Conservation (phyloP, 2,797 vertebrate genomes). For the Malacoraja senta region DNA sequence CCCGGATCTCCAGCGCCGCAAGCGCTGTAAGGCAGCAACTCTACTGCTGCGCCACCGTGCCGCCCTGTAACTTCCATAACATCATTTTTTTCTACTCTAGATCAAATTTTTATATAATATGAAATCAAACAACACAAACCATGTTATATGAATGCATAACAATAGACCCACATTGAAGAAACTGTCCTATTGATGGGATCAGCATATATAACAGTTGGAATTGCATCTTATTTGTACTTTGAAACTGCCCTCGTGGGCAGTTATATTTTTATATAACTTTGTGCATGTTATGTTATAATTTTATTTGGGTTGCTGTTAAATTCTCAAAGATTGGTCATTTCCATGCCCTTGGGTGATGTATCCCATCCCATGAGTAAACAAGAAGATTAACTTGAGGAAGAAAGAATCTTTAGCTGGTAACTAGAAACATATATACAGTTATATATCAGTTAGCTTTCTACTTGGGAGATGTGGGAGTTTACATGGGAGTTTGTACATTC, state of each 20-base stretch:
- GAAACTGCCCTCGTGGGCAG: neutral
- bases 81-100: neutral
- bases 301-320: neutral
- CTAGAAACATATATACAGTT: neutral
- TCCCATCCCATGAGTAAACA: neutral
- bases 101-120: neutral
- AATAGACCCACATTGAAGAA: neutral
- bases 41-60: no score
- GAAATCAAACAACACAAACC: neutral
- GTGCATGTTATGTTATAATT: neutral
- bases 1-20: no score
- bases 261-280: neutral
- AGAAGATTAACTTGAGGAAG: neutral
- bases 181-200: neutral
- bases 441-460: neutral
- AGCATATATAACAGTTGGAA: neutral
- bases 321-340: neutral
- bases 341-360: neutral
- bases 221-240: neutral
- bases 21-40: no score
- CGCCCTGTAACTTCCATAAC: neutral
- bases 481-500: no score
- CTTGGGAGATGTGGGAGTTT: neutral
- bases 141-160: neutral
- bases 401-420: neutral